These are phyloP conservation scores for Beaufortia kweichowensis DNA, from an alignment of 2,113 vertebrate genomes.

Conservation along the genomic window DNA sequence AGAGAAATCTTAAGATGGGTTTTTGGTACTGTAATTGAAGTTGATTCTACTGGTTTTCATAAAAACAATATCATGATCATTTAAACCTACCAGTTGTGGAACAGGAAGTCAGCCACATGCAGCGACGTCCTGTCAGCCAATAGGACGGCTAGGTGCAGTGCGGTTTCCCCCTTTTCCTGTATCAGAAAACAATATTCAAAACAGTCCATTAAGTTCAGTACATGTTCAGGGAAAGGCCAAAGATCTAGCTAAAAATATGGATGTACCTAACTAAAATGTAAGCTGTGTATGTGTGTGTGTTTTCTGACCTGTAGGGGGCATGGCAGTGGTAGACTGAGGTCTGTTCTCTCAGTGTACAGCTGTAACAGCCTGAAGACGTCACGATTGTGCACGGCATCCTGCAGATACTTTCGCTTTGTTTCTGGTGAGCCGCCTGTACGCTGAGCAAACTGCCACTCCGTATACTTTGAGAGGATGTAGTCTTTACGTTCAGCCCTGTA, in stretches of 20 bases:
- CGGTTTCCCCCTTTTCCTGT: conserved; percentile 72
- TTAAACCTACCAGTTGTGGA: conserved; percentile 71
- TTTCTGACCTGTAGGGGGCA: conserved; percentile 65
- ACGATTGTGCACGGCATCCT: conserved; percentile 60
- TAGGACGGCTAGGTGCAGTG: conserved; percentile 72
- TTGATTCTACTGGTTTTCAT: background rate
- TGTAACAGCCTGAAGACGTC: conserved; percentile 71
- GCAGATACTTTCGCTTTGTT: conserved; percentile 54
- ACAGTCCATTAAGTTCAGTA: background rate
- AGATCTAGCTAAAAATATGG: background rate
- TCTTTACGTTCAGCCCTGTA: conserved; percentile 69
- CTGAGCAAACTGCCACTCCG: conserved; percentile 68
- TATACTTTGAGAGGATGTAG: conserved; percentile 74
- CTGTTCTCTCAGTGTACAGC: conserved; percentile 67
- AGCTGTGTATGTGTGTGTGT: background rate
- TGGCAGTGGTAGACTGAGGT: conserved; percentile 67
- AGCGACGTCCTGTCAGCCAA: conserved; percentile 71
- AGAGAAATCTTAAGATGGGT: too few species aligned
- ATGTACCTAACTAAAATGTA: background rate
- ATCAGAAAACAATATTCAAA: background rate
- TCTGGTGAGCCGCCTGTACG: conserved; percentile 51
- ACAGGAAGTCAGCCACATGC: conserved; percentile 75
- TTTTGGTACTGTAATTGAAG: too few species aligned
- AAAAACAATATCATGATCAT: background rate
- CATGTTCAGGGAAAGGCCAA: background rate